Evolutionary conservation across 1,140 invertebrate genomes (phyloP).

Genomic region (Archivesica marissinica): DNA sequence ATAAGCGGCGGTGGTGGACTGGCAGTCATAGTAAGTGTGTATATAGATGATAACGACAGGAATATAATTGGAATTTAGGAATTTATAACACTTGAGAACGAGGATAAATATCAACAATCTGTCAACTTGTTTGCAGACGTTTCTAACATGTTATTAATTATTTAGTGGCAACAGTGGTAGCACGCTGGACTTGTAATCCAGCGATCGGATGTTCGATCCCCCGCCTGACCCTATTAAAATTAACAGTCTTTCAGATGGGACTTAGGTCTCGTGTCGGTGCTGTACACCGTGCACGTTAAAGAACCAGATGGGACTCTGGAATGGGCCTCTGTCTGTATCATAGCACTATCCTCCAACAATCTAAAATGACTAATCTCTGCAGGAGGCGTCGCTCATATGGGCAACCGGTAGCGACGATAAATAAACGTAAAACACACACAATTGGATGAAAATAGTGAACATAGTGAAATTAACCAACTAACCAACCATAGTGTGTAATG

Average conservation of each 20-base stretch:
- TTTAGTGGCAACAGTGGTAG: not conserved
- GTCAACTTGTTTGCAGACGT: slow-evolving; percentile 18
- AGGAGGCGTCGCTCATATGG: too few species aligned
- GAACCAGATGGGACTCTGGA: not conserved
- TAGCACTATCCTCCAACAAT: too few species aligned
- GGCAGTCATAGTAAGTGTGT: not conserved
- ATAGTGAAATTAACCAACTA: too few species aligned
- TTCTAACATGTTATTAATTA: not conserved
- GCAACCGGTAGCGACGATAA: too few species aligned
- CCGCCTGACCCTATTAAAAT: not conserved
- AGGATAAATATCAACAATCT: slow-evolving; percentile 28
- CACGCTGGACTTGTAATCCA: not conserved
- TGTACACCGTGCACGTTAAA: not conserved
- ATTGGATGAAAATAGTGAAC: too few species aligned
- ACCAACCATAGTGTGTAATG: too few species aligned
- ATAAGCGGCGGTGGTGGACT: not conserved
- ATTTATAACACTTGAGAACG: slow-evolving; percentile 45
- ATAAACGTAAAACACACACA: too few species aligned
- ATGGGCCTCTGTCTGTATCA: not conserved
- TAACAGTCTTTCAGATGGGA: not conserved
- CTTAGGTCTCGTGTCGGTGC: not conserved
- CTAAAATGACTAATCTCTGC: too few species aligned
- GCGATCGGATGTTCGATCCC: not conserved
- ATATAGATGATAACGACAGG: not conserved
- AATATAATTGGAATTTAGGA: slow-evolving; percentile 41